These are phyloP conservation scores for Rhinichthys osculus DNA, from an alignment of 2,797 vertebrate genomes.

Conservation along the genomic window DNA sequence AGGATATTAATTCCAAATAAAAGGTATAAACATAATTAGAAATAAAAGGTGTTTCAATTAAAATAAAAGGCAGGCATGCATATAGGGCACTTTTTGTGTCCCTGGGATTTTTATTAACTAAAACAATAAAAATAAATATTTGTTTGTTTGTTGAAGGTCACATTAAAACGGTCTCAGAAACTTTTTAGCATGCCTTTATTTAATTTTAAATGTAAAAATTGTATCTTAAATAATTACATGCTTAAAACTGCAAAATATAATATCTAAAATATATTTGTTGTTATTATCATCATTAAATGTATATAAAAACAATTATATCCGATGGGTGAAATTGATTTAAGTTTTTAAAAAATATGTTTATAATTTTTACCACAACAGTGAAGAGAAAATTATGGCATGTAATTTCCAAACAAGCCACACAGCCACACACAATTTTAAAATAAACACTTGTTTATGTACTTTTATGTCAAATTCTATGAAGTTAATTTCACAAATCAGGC, in stretches of 20 bases:
- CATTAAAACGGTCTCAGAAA: not conserved
- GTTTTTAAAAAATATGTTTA: too few relatives aligned
- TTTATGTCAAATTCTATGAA: too few relatives aligned
- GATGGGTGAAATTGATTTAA: too few relatives aligned
- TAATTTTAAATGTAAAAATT: too few relatives aligned
- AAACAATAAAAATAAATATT: not conserved
- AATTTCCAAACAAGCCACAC: not conserved
- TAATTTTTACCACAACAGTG: not conserved
- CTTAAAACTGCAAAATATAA: not conserved
- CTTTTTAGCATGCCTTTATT: not conserved
- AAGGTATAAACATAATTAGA: not conserved
- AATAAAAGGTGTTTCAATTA: not conserved
- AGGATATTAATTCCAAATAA: not conserved
- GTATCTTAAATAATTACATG: not conserved
- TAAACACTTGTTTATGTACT: too few relatives aligned
- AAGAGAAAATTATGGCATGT: not conserved
- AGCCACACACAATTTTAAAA: too few relatives aligned
- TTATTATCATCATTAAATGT: not conserved
- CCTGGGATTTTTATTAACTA: not conserved
- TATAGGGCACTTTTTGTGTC: not conserved
- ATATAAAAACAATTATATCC: too few relatives aligned
- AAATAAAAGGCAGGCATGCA: not conserved
- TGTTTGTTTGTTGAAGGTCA: not conserved
- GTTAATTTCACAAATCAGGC: too few relatives aligned
- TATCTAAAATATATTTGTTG: not conserved